Percentiles rank a stretch among this genome's conserved stretches.
Evolutionary conservation across 1,140 invertebrate species (phyloP).

Genomic region (Drosophila repletoides): DNA sequence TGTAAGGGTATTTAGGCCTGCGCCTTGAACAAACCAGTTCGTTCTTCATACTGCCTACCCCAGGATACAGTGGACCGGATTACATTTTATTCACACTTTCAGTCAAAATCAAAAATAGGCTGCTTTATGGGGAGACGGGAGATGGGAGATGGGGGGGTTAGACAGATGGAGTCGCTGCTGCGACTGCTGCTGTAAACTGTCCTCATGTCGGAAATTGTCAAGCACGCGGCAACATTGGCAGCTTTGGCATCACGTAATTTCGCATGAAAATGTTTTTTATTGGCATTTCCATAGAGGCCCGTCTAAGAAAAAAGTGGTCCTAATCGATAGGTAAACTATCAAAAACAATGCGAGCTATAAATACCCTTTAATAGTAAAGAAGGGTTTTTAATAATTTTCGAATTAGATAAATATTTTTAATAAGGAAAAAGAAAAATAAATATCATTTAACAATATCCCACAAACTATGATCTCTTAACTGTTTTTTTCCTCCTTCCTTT

Average conservation of each 20-base stretch:
- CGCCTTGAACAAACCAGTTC: too few relatives aligned
- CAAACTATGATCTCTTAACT: too few relatives aligned
- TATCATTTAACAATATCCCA: too few relatives aligned
- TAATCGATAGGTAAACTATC: background rate
- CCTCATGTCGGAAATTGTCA: slow-evolving; percentile 75
- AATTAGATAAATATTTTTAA: background rate
- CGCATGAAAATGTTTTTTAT: slow-evolving; percentile 40
- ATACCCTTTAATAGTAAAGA: background rate
- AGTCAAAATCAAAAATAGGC: background rate
- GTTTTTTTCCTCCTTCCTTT: too few relatives aligned
- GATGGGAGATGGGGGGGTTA: background rate
- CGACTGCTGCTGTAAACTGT: slow-evolving; percentile 43
- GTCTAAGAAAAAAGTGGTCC: background rate
- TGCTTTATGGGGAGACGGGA: background rate
- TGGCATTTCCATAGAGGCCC: background rate
- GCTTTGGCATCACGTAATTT: slow-evolving; percentile 57
- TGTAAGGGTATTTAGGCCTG: too few relatives aligned
- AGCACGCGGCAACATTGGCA: slow-evolving; percentile 41
- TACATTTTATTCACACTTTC: slow-evolving; percentile 64
- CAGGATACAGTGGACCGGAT: slow-evolving; percentile 63
- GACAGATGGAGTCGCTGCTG: slow-evolving; percentile 8
- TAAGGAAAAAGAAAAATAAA: background rate
- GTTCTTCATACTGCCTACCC: slow-evolving; percentile 22
- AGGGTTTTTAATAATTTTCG: too few relatives aligned
- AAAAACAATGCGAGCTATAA: background rate